Evolutionary conservation across 92 coral and sea anemone species (phyloP), one percentile per base, ranked within the genome.

Genomic region (Bergia sp.): DNA sequence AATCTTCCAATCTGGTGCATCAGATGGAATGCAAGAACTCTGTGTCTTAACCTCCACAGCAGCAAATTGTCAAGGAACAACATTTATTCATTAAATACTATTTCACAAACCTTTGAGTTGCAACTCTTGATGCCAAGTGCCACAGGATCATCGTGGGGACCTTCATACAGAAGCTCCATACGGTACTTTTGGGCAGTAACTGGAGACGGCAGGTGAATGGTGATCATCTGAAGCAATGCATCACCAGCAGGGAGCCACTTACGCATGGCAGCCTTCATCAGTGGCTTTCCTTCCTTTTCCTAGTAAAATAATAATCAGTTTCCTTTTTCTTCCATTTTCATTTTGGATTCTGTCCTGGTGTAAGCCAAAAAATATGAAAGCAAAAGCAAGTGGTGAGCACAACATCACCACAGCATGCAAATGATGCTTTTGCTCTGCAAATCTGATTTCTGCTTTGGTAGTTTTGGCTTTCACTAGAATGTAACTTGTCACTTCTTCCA

Each of bases 191-290:
- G 99, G 71, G 99, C 94, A 13, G 90, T 86, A 37, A 97, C 99
- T 66, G 99, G 99, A 3, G 99, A 97, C 13, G 99, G 99, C 75
- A 97, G 91, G 87, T 97, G 99, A 85, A 97, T 97, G 91, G 98
- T 93, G 81, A 97, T 97, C 99, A 97, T 97, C 93, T 97, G 98
- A 69, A 97, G 96, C 90, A 97, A 29, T 13, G 99, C 93, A 3
- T 97, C 99, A 0, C 99, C 99, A 16, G 99, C 99, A 64, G 97
- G 96, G 3, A 97, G 93, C 99, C 99, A 97, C 49, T 91, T 89
- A 37, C 97, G 92, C 99, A 97, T 97, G 36, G 83, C 92, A 79
- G 90, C 89, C 86, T 97, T 97, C 82, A 97, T 73, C 73, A 97
- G 91, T 5, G 97, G 98, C 76, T 97, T 97, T 43, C 99, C 99